Percentiles rank a stretch among this genome's conserved stretches.
phyloP scores from a whole-genome alignment of 1,140 invertebrate genomes.

The Nylanderia fulva region DNA sequence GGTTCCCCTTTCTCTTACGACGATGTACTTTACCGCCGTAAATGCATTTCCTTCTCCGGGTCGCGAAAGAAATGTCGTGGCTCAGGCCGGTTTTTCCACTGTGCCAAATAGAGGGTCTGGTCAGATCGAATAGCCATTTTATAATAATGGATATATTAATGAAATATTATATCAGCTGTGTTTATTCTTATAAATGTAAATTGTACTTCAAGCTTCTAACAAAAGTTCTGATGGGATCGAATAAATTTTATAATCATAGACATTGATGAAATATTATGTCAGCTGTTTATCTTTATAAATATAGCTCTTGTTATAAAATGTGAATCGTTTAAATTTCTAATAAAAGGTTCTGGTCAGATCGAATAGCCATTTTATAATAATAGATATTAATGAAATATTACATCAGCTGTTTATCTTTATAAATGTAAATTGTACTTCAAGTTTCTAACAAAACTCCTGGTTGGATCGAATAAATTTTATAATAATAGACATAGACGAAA shows the following conservation, averaged over 20 bases:
- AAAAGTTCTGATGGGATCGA: too few relatives aligned
- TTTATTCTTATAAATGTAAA: not conserved
- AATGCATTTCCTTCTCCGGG: constrained; percentile 76
- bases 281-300: too few relatives aligned
- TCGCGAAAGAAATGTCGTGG: constrained; percentile 49
- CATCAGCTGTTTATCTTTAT: not conserved
- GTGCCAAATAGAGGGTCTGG: not conserved
- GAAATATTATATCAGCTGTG: not conserved
- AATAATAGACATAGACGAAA: too few relatives aligned
- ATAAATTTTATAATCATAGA: too few relatives aligned
- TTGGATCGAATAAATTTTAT: too few relatives aligned
- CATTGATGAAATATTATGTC: too few relatives aligned
- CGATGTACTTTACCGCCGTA: constrained; percentile 65
- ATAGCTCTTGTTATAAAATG: too few relatives aligned
- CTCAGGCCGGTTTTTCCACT: constrained; percentile 20
- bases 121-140: not conserved
- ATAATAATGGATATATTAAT: not conserved
- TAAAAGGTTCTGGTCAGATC: not conserved
- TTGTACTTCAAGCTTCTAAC: not conserved
- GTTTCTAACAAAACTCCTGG: not conserved
- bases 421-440: not conserved
- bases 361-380: constrained; percentile 12
- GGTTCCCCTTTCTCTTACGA: constrained; percentile 81
- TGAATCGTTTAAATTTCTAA: too few relatives aligned
- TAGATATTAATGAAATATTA: not conserved